Percentiles rank a stretch among this genome's conserved stretches.
Evolutionary conservation across 2,888 invertebrate genomes (phyloP).

Genomic region (Ochropleura plecta): DNA sequence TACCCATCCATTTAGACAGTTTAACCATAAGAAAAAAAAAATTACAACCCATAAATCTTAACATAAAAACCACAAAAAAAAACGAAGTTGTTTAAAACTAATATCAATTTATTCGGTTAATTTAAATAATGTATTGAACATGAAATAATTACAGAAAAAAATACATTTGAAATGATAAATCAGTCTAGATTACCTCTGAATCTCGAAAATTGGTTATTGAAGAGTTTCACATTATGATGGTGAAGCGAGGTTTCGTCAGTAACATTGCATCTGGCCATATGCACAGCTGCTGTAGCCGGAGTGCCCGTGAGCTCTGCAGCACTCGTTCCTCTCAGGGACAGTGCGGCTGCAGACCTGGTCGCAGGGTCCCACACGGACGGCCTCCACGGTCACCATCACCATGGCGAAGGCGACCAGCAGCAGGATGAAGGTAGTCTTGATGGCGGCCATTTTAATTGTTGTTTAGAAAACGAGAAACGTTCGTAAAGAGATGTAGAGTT

Average conservation of each 20-base stretch:
- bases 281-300: slow-evolving; percentile 13
- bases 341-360: slow-evolving; percentile 36
- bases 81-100: not conserved
- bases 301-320: slow-evolving; percentile 44
- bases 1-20: too few species aligned
- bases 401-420: slow-evolving; percentile 39
- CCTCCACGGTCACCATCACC: slow-evolving; percentile 24
- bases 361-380: slow-evolving; percentile 33
- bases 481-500: slow-evolving; percentile 8
- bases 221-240: not conserved
- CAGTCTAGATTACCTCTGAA: not conserved
- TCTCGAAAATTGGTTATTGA: not conserved
- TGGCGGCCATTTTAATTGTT: slow-evolving; percentile 29
- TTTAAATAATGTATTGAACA: not conserved
- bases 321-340: slow-evolving; percentile 25
- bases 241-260: slow-evolving; percentile 12
- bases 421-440: slow-evolving; percentile 38
- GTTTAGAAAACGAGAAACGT: slow-evolving; percentile 4
- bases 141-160: not conserved
- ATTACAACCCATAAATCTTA: not conserved
- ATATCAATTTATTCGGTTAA: slow-evolving; percentile 15
- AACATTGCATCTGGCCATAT: slow-evolving; percentile 17
- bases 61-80: not conserved
- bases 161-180: not conserved
- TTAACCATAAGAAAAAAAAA: too few species aligned